Evolutionary conservation across 2,113 vertebrate genomes (phyloP), one percentile per base, ranked within the genome.

Genomic region (Rallus limicola): DNA sequence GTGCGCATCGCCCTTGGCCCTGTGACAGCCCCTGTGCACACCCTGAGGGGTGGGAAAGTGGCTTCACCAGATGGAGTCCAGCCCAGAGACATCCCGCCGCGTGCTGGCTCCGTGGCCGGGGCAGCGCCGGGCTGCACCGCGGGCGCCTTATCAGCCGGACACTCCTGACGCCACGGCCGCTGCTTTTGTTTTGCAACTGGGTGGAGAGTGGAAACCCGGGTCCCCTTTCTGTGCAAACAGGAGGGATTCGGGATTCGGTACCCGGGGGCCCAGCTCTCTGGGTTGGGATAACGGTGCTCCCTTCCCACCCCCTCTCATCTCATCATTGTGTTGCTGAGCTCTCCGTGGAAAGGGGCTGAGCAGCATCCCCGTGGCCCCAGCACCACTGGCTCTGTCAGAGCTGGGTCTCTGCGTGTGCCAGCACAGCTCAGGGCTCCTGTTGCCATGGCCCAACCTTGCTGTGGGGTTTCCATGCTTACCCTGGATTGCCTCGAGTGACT

Each of bases 11-110:
- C 4, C 68, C 56, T n/a, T 5, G n/a, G 62, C 62, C 16, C 72
- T 2, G 31, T 1, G 1, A 7, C 53, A 62, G 46, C 70, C 69
- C 58, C 14, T 1, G 1, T 10, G 65, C 2, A 7, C 20, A 3
- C 3, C 44, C 58, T 3, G 0, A 26, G 69, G 33, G 13, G 4
- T 17, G 38, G 38, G n/a, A 12, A 10, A 9, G 38, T 0, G 25
- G 7, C 20, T 64, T 13, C 1, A 21, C 28, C 3, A 0, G 33
- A 48, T 1, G 11, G 17, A 6, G 85, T 3, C 26, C 33, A 16
- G 52, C 46, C 10, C 40, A 1, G 53, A 4, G 62, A 21, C 20
- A 0, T 3, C 44, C 20, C 2, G 3, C 33, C 17, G 40, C 1
- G 52, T 3, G n/a, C 84, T 3, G 53, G 56, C 36, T 20, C 29